Evolutionary conservation across 2,888 invertebrate species (phyloP).

Genomic region (Pyrrhia umbra): DNA sequence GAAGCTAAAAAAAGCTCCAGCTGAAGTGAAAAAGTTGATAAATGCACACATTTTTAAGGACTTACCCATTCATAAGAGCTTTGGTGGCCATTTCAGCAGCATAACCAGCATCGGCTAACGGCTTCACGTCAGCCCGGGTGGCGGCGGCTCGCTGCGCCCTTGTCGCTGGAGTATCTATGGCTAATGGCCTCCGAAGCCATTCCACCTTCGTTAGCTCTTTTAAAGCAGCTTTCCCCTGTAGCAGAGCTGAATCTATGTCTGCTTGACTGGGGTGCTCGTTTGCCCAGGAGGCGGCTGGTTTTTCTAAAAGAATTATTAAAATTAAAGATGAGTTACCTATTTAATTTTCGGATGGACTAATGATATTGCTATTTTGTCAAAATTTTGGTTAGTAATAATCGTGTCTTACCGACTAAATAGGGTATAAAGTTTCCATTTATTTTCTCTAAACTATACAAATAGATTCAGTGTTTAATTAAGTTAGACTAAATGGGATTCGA

Average conservation of each 20-base stretch:
- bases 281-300: slow-evolving; percentile 71
- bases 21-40: too few species aligned
- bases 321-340: neutral
- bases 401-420: too few species aligned
- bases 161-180: slow-evolving; percentile 91
- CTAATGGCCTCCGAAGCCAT: slow-evolving; percentile 81
- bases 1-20: too few species aligned
- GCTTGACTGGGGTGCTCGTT: slow-evolving; percentile 72
- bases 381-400: too few species aligned
- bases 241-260: slow-evolving; percentile 86
- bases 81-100: slow-evolving; percentile 93
- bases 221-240: slow-evolving; percentile 90
- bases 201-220: slow-evolving; percentile 90
- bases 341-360: too few species aligned
- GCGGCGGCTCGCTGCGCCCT: slow-evolving; percentile 93
- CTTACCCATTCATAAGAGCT: slow-evolving; percentile 88
- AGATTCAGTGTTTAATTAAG: neutral
- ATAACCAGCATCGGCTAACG: slow-evolving; percentile 92
- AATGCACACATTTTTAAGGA: too few species aligned
- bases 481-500: neutral
- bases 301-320: slow-evolving; percentile 61
- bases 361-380: too few species aligned
- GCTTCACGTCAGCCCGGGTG: slow-evolving; percentile 90
- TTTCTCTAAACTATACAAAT: neutral
- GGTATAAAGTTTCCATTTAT: too few species aligned